Percentiles rank a stretch among this genome's conserved stretches.
Conservation (phyloP, 1,140 invertebrate genomes). For the Philaenus spumarius region DNA sequence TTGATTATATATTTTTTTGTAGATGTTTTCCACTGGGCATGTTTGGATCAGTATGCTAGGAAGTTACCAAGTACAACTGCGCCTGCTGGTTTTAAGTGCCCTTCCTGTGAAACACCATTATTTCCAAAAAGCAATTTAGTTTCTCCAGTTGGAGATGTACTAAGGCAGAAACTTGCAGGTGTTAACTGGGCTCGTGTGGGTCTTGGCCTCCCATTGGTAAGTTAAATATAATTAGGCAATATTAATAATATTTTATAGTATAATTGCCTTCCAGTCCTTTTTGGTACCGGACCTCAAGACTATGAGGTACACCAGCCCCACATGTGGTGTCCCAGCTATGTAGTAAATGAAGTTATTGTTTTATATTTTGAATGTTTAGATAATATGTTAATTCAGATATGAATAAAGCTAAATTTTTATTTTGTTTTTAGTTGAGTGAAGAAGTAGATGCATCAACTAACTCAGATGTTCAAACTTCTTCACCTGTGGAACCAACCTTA, state of each 20-base stretch:
- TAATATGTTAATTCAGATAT: no score
- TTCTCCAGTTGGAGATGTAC: conserved; percentile 79
- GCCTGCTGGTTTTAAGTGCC: conserved; percentile 85
- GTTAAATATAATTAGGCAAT: conserved; percentile 17
- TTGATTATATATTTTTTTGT: not conserved
- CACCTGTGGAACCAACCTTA: no score
- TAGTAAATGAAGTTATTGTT: no score
- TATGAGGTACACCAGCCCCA: no score
- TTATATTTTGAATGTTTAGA: no score
- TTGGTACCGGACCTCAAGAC: no score
- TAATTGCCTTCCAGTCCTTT: no score
- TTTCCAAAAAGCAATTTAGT: conserved; percentile 79
- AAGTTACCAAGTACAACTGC: conserved; percentile 79
- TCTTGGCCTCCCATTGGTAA: conserved; percentile 75
- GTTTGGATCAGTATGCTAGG: conserved; percentile 70
- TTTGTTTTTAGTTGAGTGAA: conserved; percentile 38
- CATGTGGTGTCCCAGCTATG: no score
- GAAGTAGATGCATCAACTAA: conserved; percentile 34
- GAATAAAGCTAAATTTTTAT: not conserved
- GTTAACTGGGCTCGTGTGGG: conserved; percentile 82
- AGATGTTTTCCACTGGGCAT: conserved; percentile 92
- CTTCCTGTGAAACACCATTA: conserved; percentile 66
- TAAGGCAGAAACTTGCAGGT: conserved; percentile 66
- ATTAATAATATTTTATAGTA: no score
- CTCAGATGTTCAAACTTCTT: no score